Percentiles rank a stretch among this genome's conserved stretches.
phyloP scores from a whole-genome alignment of 2,113 vertebrate species.

The Eclectus roratus region DNA sequence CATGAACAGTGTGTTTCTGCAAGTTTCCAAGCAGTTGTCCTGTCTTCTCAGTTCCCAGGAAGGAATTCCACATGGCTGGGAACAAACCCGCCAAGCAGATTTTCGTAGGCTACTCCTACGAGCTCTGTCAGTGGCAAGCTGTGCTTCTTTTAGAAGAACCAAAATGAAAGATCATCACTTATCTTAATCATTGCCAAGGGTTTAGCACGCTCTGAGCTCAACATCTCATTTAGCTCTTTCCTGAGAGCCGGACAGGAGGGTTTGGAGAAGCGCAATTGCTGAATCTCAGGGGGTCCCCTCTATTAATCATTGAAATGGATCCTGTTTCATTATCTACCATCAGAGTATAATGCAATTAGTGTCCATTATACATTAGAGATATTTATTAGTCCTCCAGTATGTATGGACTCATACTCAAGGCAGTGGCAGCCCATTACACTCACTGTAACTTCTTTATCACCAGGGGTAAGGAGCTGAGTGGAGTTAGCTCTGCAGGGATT shows the following conservation, averaged over 20 bases:
- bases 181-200: not conserved
- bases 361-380: not conserved
- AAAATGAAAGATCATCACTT: not conserved
- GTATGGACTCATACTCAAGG: not conserved
- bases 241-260: not conserved
- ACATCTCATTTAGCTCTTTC: not conserved
- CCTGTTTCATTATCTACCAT: conserved; percentile 7
- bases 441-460: not conserved
- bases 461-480: not conserved
- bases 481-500: not conserved
- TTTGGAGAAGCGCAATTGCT: not conserved
- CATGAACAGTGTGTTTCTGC: not conserved
- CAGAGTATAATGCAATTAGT: not conserved
- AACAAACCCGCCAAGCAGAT: not conserved
- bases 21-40: not conserved
- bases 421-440: not conserved
- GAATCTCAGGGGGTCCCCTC: not conserved
- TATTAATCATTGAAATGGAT: not conserved
- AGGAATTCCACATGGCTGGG: not conserved
- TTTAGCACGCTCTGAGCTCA: not conserved
- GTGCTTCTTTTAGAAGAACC: not conserved
- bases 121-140: not conserved
- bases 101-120: not conserved
- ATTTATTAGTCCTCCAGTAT: not conserved
- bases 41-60: not conserved